Percentiles rank a stretch among this genome's conserved stretches.
These are phyloP conservation scores for Sepiola atlantica DNA, from an alignment of 2,888 invertebrate genomes.

Conservation along the genomic window DNA sequence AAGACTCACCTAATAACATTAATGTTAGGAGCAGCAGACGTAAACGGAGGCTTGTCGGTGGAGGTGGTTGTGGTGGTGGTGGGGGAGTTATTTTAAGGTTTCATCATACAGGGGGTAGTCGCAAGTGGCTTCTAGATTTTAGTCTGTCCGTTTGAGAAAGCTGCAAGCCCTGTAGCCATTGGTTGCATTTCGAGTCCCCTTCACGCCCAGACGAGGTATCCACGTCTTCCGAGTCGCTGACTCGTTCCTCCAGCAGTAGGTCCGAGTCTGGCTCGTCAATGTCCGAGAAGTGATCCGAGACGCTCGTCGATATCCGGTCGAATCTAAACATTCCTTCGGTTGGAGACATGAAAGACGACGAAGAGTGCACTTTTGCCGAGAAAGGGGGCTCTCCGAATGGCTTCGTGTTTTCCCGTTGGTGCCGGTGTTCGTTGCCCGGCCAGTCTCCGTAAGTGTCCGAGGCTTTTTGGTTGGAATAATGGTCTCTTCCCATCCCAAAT, in stretches of 20 bases:
- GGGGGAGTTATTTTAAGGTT: neutral
- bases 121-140: conserved; percentile 46
- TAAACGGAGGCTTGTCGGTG: conserved; percentile 6
- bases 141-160: conserved; percentile 44
- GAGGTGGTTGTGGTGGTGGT: neutral
- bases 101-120: conserved; percentile 46
- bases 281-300: conserved; percentile 46
- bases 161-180: conserved; percentile 45
- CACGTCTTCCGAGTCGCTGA: conserved; percentile 43
- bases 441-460: conserved; percentile 36
- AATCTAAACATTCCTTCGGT: conserved; percentile 46
- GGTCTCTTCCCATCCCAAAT: neutral
- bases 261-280: conserved; percentile 46
- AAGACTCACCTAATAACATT: neutral
- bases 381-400: conserved; percentile 40
- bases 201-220: conserved; percentile 23
- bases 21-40: neutral
- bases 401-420: conserved; percentile 20
- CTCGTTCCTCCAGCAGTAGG: conserved; percentile 43
- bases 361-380: conserved; percentile 35
- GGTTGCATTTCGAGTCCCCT: conserved; percentile 45
- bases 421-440: neutral
- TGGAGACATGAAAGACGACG: conserved; percentile 4
- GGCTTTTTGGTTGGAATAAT: conserved; percentile 22
- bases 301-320: conserved; percentile 45